Conservation (phyloP, 2,888 invertebrate species). For the Gibbula magus region DNA sequence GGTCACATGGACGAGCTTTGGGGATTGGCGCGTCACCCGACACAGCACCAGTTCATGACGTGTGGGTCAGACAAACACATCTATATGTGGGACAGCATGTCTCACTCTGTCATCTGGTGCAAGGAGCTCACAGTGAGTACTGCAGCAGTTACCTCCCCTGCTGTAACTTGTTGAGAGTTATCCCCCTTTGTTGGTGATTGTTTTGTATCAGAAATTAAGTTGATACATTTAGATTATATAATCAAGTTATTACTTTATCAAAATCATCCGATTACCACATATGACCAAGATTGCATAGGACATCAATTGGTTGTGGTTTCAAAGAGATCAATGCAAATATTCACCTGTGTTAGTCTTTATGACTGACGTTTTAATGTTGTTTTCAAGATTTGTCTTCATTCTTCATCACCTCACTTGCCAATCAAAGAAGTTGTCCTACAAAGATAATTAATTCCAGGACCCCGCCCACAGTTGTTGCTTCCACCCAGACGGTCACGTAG, state of each 20-base stretch:
- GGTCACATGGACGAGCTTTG: constrained; percentile 94
- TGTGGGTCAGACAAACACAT: constrained; percentile 77
- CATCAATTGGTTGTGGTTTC: too few species aligned
- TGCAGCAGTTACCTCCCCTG: background rate
- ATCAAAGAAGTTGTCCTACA: background rate
- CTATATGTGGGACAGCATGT: constrained; percentile 89
- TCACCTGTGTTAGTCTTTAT: background rate
- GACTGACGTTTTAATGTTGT: background rate
- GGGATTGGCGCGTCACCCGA: constrained; percentile 89
- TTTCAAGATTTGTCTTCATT: background rate
- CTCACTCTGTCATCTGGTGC: constrained; percentile 91
- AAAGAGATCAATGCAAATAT: background rate
- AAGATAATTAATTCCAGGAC: constrained; percentile 81
- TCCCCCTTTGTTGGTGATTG: background rate
- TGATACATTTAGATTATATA: too few species aligned
- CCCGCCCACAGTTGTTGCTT: constrained; percentile 89
- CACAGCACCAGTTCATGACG: constrained; percentile 89
- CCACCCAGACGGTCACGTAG: constrained; percentile 84
- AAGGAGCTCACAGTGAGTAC: constrained; percentile 84
- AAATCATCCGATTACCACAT: too few species aligned
- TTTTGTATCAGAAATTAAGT: too few species aligned
- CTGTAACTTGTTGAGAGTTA: background rate
- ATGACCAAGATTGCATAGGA: too few species aligned
- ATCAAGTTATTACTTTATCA: too few species aligned
- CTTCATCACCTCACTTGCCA: background rate